phyloP scores from a whole-genome alignment of 2,797 vertebrate genomes.

The Sebastes wilsoni region DNA sequence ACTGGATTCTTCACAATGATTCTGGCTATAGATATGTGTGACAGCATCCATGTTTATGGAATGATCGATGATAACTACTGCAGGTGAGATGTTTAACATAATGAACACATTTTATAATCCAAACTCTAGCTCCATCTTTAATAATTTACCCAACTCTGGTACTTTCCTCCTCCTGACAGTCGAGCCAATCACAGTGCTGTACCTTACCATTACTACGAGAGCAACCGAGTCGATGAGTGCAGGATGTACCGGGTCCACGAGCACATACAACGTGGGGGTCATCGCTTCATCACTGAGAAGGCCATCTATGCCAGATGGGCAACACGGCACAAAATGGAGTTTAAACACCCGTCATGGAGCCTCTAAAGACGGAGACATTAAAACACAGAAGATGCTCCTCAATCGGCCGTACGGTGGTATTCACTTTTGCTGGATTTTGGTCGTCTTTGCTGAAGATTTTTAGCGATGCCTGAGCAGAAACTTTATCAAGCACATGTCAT shows the following conservation, averaged over 20 bases:
- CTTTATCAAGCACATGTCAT: background rate
- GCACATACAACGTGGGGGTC: slow-evolving; percentile 82
- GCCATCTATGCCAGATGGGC: slow-evolving; percentile 93
- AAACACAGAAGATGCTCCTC: background rate
- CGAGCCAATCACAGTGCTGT: slow-evolving; percentile 82
- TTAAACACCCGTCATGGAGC: slow-evolving; percentile 87
- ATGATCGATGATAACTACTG: slow-evolving; percentile 93
- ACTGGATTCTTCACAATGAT: slow-evolving; percentile 98
- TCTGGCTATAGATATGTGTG: slow-evolving; percentile 92
- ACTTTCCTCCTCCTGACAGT: slow-evolving; percentile 49
- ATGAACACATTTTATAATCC: background rate
- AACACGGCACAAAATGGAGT: slow-evolving; percentile 84
- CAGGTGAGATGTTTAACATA: slow-evolving; percentile 79
- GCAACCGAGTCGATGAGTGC: slow-evolving; percentile 87
- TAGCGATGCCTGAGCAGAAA: background rate
- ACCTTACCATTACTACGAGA: slow-evolving; percentile 96
- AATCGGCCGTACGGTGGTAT: background rate
- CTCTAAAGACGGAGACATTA: slow-evolving; percentile 6
- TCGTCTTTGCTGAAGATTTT: background rate
- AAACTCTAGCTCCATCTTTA: background rate
- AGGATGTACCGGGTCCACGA: slow-evolving; percentile 91
- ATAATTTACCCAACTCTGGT: background rate
- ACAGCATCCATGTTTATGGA: slow-evolving; percentile 89
- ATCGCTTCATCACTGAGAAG: slow-evolving; percentile 98
- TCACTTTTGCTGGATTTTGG: background rate